phyloP scores from a whole-genome alignment of 2,797 vertebrate genomes.

The Gobio occitaniae region DNA sequence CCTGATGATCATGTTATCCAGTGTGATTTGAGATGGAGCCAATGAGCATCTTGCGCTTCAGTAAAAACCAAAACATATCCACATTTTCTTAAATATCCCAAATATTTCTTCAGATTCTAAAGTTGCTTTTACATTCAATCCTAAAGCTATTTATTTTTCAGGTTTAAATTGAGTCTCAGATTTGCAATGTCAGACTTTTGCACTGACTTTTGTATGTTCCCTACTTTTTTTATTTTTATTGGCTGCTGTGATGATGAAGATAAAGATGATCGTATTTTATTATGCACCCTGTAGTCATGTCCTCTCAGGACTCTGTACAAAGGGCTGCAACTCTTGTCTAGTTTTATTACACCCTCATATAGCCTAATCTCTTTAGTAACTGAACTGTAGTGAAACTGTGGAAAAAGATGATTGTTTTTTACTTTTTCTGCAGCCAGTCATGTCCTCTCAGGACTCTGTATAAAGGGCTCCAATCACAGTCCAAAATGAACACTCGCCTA shows the following conservation, averaged over 20 bases:
- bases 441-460: conserved; percentile 1
- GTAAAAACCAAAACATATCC: not conserved
- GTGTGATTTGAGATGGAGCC: not conserved
- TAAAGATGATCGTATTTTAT: not conserved
- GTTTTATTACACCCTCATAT: conserved; percentile 13
- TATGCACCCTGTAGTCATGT: conserved; percentile 1
- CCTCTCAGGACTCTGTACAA: conserved; percentile 10
- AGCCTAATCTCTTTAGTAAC: not conserved
- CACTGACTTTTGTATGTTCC: not conserved
- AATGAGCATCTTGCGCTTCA: not conserved
- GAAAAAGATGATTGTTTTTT: not conserved
- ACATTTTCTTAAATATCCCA: not conserved
- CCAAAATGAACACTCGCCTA: not conserved
- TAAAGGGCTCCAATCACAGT: not conserved
- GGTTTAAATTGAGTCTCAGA: not conserved
- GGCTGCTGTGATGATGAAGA: conserved; percentile 9
- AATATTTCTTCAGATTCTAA: not conserved
- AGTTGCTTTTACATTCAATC: not conserved
- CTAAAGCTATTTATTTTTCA: not conserved
- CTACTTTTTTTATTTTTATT: not conserved
- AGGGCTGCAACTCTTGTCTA: conserved; percentile 17
- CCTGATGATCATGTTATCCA: not conserved
- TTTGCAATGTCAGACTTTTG: not conserved
- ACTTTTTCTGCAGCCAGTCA: not conserved
- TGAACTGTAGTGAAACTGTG: not conserved